Conservation (phyloP, 2,797 vertebrate species). For the Crocidura indochinensis region DNA sequence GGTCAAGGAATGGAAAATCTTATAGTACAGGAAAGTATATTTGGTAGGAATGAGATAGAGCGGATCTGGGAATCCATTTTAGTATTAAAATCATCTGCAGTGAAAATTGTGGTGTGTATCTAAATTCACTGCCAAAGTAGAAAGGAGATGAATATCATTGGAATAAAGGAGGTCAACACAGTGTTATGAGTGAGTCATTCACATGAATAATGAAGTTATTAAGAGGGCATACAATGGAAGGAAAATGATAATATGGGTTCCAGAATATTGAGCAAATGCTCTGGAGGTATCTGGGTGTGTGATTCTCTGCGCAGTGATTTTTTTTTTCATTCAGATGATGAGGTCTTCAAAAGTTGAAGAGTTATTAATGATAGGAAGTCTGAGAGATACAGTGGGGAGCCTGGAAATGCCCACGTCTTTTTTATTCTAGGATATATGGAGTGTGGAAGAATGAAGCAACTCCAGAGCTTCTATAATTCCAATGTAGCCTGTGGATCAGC, state of each 20-base stretch:
- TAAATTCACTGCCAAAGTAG: slow-evolving; percentile 10
- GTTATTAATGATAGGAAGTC: slow-evolving; percentile 18
- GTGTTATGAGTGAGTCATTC: slow-evolving; percentile 40
- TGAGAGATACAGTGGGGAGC: not conserved
- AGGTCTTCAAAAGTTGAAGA: slow-evolving; percentile 25
- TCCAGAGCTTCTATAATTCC: slow-evolving; percentile 7
- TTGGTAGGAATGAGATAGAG: not conserved
- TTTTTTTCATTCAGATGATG: slow-evolving; percentile 49
- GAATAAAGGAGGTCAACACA: slow-evolving; percentile 4
- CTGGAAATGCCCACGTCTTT: slow-evolving; percentile 32
- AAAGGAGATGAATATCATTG: slow-evolving; percentile 34
- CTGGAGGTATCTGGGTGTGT: not conserved
- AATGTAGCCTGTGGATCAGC: not conserved
- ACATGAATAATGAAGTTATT: slow-evolving; percentile 35
- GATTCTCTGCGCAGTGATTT: slow-evolving; percentile 16
- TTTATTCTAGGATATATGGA: slow-evolving; percentile 35
- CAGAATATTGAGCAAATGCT: slow-evolving; percentile 49
- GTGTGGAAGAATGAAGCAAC: slow-evolving; percentile 47
- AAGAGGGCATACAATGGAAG: slow-evolving; percentile 34
- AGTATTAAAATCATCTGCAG: not conserved
- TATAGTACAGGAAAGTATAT: not conserved
- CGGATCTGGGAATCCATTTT: slow-evolving; percentile 48
- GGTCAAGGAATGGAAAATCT: not conserved
- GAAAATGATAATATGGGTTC: slow-evolving; percentile 35
- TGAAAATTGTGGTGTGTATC: not conserved